phyloP scores from a whole-genome alignment of 92 coral and sea anemone genomes.

The Metridium senile region DNA sequence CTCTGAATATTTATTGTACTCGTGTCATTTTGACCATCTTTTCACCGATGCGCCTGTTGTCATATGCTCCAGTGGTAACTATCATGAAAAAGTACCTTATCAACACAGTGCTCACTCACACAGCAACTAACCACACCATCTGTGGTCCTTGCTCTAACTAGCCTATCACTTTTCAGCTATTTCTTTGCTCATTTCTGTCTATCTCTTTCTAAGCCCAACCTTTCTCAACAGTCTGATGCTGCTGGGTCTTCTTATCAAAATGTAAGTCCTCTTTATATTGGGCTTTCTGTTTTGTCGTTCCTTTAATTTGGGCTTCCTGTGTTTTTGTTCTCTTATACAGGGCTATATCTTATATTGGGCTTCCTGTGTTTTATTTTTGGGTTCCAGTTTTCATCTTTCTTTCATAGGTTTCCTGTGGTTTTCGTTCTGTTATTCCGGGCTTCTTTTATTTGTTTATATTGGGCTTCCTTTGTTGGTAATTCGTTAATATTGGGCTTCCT shows the following conservation, averaged over 20 bases:
- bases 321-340: too few species aligned
- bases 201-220: not conserved
- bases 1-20: too few species aligned
- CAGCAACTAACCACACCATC: too few species aligned
- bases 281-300: slow-evolving; percentile 8
- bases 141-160: too few species aligned
- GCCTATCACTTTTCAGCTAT: not conserved
- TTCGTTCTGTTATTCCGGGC: too few species aligned
- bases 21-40: too few species aligned
- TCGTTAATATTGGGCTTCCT: too few species aligned
- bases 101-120: not conserved
- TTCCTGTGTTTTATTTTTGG: not conserved
- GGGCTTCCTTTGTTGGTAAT: not conserved
- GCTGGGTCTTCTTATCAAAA: slow-evolving; percentile 3
- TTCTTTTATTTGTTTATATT: too few species aligned
- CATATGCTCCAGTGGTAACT: too few species aligned
- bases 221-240: slow-evolving; percentile 28
- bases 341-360: not conserved
- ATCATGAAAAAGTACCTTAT: too few species aligned
- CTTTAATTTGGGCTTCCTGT: not conserved
- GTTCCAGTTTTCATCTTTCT: not conserved
- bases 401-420: not conserved
- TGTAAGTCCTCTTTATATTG: slow-evolving; percentile 26
- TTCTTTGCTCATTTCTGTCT: not conserved
- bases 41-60: too few species aligned